Conservation (phyloP, 2,888 invertebrate genomes). For the Agrochola lota region DNA sequence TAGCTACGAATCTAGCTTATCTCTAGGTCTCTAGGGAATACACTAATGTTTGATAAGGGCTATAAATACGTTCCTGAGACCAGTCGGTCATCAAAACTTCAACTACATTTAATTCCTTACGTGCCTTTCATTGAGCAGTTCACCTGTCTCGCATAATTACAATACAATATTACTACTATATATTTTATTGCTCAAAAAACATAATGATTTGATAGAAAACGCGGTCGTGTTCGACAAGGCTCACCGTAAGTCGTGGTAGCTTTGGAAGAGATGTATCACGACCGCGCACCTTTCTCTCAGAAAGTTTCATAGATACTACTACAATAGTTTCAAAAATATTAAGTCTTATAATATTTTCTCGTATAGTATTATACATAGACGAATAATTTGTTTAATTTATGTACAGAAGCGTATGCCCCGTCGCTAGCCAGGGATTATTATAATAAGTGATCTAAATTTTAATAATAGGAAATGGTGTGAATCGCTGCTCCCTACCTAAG, state of each 20-base stretch:
- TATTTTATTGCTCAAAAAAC: constrained; percentile 79
- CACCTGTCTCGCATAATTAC: constrained; percentile 77
- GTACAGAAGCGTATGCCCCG: constrained; percentile 76
- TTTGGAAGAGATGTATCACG: constrained; percentile 11
- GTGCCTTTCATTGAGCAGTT: constrained; percentile 87
- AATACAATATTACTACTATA: constrained; percentile 74
- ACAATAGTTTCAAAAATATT: constrained; percentile 86
- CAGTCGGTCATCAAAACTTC: constrained; percentile 69
- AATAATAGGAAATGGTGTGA: constrained; percentile 63
- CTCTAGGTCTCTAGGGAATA: constrained; percentile 82
- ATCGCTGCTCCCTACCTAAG: constrained; percentile 71
- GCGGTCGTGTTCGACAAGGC: constrained; percentile 21
- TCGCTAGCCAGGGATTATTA: constrained; percentile 59
- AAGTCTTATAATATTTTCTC: constrained; percentile 80
- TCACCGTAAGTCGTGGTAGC: background rate
- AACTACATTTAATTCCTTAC: constrained; percentile 88
- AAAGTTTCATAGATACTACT: constrained; percentile 76
- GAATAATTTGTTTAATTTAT: constrained; percentile 74
- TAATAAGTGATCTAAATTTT: constrained; percentile 58
- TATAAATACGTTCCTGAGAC: constrained; percentile 72
- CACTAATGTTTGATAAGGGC: constrained; percentile 79
- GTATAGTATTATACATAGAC: constrained; percentile 74
- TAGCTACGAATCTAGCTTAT: constrained; percentile 82
- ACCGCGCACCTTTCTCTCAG: constrained; percentile 67
- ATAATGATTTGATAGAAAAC: constrained; percentile 66